Evolutionary conservation across 1,140 invertebrate species (phyloP).

Genomic region (Nebria ingens): DNA sequence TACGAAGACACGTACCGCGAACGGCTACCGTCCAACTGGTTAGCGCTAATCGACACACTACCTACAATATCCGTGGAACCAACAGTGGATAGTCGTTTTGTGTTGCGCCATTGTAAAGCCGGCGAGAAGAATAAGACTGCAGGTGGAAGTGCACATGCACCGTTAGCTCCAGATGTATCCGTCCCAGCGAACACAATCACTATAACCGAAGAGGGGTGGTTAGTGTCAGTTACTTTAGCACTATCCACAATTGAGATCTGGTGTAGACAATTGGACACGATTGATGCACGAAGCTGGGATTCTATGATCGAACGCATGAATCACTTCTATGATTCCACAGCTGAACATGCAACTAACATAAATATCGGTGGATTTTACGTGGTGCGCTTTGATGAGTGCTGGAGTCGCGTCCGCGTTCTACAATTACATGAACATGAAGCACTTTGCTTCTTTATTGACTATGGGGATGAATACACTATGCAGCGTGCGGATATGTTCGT

Average conservation of each 20-base stretch:
- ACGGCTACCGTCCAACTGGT: constrained; percentile 27
- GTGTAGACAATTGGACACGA: constrained; percentile 26
- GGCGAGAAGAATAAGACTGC: constrained; percentile 26
- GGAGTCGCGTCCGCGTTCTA: constrained; percentile 48
- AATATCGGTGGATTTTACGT: constrained; percentile 42
- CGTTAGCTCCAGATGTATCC: constrained; percentile 23
- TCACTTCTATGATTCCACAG: constrained; percentile 36
- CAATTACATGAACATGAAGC: constrained; percentile 35
- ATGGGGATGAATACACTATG: constrained; percentile 45
- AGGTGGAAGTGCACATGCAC: not conserved
- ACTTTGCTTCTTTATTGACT: constrained; percentile 50
- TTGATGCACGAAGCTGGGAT: constrained; percentile 32
- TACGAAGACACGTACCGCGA: constrained; percentile 28
- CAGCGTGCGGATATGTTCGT: constrained; percentile 37
- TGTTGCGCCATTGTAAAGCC: constrained; percentile 23
- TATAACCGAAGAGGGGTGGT: constrained; percentile 24
- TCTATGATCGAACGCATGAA: constrained; percentile 43
- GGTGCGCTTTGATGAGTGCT: constrained; percentile 42
- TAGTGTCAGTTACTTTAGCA: constrained; percentile 25
- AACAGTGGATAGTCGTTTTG: constrained; percentile 14
- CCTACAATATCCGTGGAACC: constrained; percentile 16
- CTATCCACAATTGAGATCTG: constrained; percentile 29
- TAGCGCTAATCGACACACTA: constrained; percentile 25
- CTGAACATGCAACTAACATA: constrained; percentile 12
- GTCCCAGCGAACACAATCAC: constrained; percentile 26